Conservation (phyloP, 2,888 invertebrate species). For the Xestia rhomboidea region DNA sequence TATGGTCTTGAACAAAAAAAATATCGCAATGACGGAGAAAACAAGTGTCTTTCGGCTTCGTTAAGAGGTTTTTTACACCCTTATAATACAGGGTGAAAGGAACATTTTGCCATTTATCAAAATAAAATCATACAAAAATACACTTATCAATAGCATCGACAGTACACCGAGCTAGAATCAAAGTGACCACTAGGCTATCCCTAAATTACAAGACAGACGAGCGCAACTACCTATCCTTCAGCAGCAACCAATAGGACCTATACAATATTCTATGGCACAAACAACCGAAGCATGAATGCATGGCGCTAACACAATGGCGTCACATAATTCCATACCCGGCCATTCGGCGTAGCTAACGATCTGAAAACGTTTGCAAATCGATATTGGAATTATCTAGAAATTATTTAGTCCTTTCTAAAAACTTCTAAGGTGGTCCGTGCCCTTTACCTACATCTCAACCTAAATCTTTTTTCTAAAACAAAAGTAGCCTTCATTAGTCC, state of each 20-base stretch:
- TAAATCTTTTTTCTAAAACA: too few relatives aligned
- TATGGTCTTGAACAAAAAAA: too few relatives aligned
- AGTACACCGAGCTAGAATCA: neutral
- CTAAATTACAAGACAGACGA: neutral
- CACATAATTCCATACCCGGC: slow-evolving; percentile 20
- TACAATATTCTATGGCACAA: neutral
- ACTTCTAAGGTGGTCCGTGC: too few relatives aligned
- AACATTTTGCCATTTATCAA: too few relatives aligned
- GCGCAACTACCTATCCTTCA: neutral
- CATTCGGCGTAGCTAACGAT: slow-evolving; percentile 16
- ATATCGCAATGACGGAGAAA: too few relatives aligned
- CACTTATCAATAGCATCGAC: neutral
- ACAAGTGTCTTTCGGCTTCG: too few relatives aligned
- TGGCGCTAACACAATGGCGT: slow-evolving; percentile 22
- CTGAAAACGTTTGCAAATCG: slow-evolving; percentile 3
- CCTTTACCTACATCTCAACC: too few relatives aligned
- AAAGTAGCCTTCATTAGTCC: too few relatives aligned
- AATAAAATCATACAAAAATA: neutral
- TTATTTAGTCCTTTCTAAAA: neutral
- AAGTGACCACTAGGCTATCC: neutral
- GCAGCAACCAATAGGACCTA: neutral
- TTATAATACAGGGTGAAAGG: too few relatives aligned
- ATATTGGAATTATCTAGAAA: slow-evolving; percentile 19
- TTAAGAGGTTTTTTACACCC: too few relatives aligned
- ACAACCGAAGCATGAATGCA: slow-evolving; percentile 30